Conservation (phyloP, 2,888 invertebrate species). For the Brachycybe producta region DNA sequence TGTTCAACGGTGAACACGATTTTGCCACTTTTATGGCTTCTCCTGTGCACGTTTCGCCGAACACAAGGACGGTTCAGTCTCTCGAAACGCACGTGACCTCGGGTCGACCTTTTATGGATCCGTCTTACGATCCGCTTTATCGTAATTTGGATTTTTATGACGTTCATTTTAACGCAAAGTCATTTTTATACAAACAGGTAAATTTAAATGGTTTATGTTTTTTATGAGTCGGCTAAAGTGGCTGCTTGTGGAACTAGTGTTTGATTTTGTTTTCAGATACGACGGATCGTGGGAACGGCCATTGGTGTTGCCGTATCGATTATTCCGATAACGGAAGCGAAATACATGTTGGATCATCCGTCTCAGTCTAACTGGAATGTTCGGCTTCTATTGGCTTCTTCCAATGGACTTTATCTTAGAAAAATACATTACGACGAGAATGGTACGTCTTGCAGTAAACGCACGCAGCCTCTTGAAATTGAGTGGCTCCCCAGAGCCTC, state of each 20-base stretch:
- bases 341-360: slow-evolving; percentile 64
- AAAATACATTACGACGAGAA: too few species aligned
- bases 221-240: too few species aligned
- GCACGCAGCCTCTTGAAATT: too few species aligned
- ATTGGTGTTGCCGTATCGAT: slow-evolving; percentile 48
- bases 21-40: slow-evolving; percentile 4
- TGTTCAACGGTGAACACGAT: slow-evolving; percentile 3
- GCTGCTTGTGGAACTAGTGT: too few species aligned
- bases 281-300: slow-evolving; percentile 58
- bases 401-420: slow-evolving; percentile 41
- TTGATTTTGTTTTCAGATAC: slow-evolving; percentile 57
- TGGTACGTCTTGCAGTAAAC: too few species aligned
- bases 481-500: too few species aligned
- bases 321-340: slow-evolving; percentile 50
- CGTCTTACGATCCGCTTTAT: slow-evolving; percentile 33
- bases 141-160: slow-evolving; percentile 33
- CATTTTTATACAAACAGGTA: slow-evolving; percentile 10
- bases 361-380: slow-evolving; percentile 53
- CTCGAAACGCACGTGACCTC: slow-evolving; percentile 45
- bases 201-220: too few species aligned
- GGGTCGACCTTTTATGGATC: slow-evolving; percentile 39
- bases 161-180: slow-evolving; percentile 17
- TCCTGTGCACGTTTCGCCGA: neutral
- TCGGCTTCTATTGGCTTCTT: slow-evolving; percentile 40
- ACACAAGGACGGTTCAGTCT: slow-evolving; percentile 33